Percentiles rank a stretch among this genome's conserved stretches.
These are phyloP conservation scores for Corydoras maculifer DNA, from an alignment of 2,113 vertebrate species.

Conservation along the genomic window DNA sequence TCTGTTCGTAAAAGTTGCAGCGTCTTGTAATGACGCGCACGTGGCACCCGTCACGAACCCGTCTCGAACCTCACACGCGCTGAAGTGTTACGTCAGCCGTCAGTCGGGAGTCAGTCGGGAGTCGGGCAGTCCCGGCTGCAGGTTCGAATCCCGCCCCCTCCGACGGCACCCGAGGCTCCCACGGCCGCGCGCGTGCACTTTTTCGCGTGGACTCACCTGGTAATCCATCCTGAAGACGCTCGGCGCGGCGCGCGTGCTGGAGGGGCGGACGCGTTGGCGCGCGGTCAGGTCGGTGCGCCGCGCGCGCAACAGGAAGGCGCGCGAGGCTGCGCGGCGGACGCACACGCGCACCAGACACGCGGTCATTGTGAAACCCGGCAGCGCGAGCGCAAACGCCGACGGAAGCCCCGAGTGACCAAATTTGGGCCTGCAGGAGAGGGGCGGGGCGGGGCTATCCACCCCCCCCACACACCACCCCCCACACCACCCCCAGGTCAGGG, in stretches of 20 bases:
- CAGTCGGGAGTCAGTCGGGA: too few relatives aligned
- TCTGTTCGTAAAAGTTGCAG: too few relatives aligned
- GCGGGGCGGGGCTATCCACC: too few relatives aligned
- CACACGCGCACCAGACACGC: not conserved
- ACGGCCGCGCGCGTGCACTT: too few relatives aligned
- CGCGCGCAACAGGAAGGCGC: not conserved
- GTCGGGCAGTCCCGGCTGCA: too few relatives aligned
- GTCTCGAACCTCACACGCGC: too few relatives aligned
- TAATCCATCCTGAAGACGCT: not conserved
- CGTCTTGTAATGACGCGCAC: too few relatives aligned
- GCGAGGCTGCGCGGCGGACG: not conserved
- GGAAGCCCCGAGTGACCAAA: not conserved
- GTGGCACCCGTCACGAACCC: too few relatives aligned
- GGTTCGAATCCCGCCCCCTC: too few relatives aligned
- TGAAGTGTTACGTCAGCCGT: too few relatives aligned
- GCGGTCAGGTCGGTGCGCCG: not conserved
- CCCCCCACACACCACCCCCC: too few relatives aligned
- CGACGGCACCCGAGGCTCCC: not conserved
- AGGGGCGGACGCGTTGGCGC: not conserved
- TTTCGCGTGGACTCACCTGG: not conserved
- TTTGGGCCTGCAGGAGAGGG: not conserved
- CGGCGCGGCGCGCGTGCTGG: not conserved
- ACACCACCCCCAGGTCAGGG: too few relatives aligned
- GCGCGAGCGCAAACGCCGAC: not conserved
- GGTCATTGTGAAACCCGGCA: not conserved